A percentile compares a stretch with the other conserved stretches of the same genome.
These are phyloP conservation scores for Scomber japonicus DNA, from an alignment of 2,113 vertebrate species.

Conservation along the genomic window DNA sequence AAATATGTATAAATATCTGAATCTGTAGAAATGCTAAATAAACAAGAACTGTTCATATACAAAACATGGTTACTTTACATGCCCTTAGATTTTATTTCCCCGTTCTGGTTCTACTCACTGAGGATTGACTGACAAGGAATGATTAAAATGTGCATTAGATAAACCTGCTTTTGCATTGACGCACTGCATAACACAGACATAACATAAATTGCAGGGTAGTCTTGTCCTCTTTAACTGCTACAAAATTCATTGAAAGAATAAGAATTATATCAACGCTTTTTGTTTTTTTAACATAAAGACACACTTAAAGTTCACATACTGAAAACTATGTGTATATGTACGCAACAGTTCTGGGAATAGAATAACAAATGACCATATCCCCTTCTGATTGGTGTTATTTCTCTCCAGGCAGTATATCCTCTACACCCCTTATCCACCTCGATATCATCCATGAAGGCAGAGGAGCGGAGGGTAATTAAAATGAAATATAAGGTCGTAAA, in stretches of 20 bases:
- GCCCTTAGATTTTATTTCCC: constrained; percentile 20
- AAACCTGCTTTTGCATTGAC: constrained; percentile 10
- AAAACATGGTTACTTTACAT: constrained; percentile 28
- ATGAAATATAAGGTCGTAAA: constrained; percentile 74
- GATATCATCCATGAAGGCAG: constrained; percentile 32
- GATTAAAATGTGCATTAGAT: neutral
- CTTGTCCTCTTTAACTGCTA: constrained; percentile 1
- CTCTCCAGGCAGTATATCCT: constrained; percentile 29
- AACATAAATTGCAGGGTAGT: constrained; percentile 15
- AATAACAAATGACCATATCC: constrained; percentile 50
- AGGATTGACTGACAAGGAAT: neutral
- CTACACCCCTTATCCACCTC: constrained; percentile 39
- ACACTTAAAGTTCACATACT: constrained; percentile 45
- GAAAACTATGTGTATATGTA: constrained; percentile 56
- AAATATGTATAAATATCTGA: constrained; percentile 47
- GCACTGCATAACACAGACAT: constrained; percentile 9
- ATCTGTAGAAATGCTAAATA: constrained; percentile 26
- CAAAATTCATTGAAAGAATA: neutral
- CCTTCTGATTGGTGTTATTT: constrained; percentile 34
- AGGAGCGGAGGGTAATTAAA: constrained; percentile 66
- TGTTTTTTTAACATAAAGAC: constrained; percentile 49
- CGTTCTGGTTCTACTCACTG: constrained; percentile 21
- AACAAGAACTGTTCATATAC: constrained; percentile 26
- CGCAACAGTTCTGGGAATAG: constrained; percentile 50
- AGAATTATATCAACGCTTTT: constrained; percentile 9